Percentiles rank a stretch among this genome's conserved stretches.
Conservation (phyloP, 2,888 invertebrate genomes). For the Agrochola litura region DNA sequence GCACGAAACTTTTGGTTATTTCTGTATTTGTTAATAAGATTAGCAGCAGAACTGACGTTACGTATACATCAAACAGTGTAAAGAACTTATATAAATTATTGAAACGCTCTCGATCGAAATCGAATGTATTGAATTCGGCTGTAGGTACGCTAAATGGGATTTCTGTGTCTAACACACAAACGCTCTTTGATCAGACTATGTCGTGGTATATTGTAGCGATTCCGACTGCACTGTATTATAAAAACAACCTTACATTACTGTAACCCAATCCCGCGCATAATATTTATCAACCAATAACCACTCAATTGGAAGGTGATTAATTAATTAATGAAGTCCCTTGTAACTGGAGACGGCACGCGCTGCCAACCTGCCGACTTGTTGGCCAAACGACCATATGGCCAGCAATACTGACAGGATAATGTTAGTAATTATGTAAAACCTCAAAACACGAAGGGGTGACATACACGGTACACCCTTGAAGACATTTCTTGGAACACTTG, state of each 20-base stretch:
- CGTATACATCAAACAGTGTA: too few species aligned
- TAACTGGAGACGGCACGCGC: constrained; percentile 81
- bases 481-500: constrained; percentile 47
- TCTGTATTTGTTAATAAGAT: background rate
- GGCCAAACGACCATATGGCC: constrained; percentile 82
- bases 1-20: too few species aligned
- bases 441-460: constrained; percentile 64
- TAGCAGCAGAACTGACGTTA: background rate
- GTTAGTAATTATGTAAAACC: constrained; percentile 67
- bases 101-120: background rate
- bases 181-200: background rate
- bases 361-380: constrained; percentile 75
- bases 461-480: constrained; percentile 21
- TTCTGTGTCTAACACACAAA: constrained; percentile 37
- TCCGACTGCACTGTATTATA: background rate
- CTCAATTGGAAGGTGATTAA: constrained; percentile 75
- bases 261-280: constrained; percentile 79
- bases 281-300: constrained; percentile 67
- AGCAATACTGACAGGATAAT: constrained; percentile 55
- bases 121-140: background rate
- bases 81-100: background rate
- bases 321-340: constrained; percentile 88
- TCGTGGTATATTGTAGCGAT: background rate
- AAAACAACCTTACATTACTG: constrained; percentile 46
- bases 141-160: constrained; percentile 16